Base-by-base conservation (phyloP, 2,797 vertebrate species). In the Dromococcyx pavoninus region DNA sequence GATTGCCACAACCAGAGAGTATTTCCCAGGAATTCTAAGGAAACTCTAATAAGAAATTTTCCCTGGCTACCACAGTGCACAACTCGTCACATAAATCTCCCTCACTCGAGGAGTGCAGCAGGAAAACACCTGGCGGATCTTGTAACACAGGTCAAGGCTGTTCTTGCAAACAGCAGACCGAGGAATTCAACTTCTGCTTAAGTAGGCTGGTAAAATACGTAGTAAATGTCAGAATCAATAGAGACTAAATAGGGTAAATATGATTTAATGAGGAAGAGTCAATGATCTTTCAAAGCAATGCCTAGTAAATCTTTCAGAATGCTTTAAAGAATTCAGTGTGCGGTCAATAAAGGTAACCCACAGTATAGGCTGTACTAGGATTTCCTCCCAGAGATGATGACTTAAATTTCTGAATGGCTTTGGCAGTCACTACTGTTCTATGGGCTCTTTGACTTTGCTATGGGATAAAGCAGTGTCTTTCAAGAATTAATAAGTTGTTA, bases 31-130 rank as follows among this genome's bases (percentile, higher is more conserved):
- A 69, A 27, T 12, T 69, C 37, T 13, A 43, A 85, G 48, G 27
- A 13, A 80, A 48, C 27, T 56, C 14, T 4, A 17, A 46, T 2
- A 53, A 0, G 1, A 77, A 50, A 43, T 51, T 77, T 33, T 54
- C 24, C 37, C 2, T 2, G 62, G 69, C 54, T 62, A 18, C 54
- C 33, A 9, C 1, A 2, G 22, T 5, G 4, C 1, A 0, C 17
- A 76, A 16, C 6, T 53, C 25, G 17, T 7, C 67, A 21, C 1
- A 1, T 15, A 53, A 61, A 44, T 41, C 35, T 48, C 48, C 35
- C 25, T 75, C 28, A 17, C n/a, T 56, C 39, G 56, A 51, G 8
- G 8, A 51, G 46, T 19, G 9, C 46, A 48, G 23, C 10, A 24
- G 22, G 46, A 21, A 17, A 44, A 44, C 18, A 19, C 44, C 18